These are phyloP conservation scores for Tetranychus truncatus DNA, from an alignment of 2,888 invertebrate species.

Conservation along the genomic window DNA sequence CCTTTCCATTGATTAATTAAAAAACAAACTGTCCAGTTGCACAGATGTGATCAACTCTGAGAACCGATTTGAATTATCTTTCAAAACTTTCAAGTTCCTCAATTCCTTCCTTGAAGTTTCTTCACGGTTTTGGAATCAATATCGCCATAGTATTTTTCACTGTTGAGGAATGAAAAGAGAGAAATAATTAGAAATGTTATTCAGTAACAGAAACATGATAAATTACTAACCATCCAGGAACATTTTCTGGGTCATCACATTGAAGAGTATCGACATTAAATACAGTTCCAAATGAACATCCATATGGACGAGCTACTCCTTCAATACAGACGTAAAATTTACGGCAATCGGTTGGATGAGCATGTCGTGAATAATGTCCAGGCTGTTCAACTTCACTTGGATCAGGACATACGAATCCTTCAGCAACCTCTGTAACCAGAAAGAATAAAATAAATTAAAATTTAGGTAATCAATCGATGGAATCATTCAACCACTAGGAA, in stretches of 20 bases:
- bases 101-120: slow-evolving; percentile 37
- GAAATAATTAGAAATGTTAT: neutral
- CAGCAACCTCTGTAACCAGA: slow-evolving; percentile 54
- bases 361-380: slow-evolving; percentile 80
- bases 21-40: no score
- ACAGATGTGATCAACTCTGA: no score
- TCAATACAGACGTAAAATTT: slow-evolving; percentile 87
- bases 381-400: slow-evolving; percentile 44
- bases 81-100: no score
- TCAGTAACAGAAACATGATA: neutral
- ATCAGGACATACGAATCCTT: slow-evolving; percentile 51
- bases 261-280: slow-evolving; percentile 78
- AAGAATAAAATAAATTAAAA: neutral
- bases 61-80: no score
- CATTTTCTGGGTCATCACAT: slow-evolving; percentile 85
- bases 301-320: slow-evolving; percentile 67
- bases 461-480: neutral
- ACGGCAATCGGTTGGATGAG: slow-evolving; percentile 62
- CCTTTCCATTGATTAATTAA: no score
- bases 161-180: slow-evolving; percentile 30
- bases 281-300: slow-evolving; percentile 84
- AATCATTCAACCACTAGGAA: neutral
- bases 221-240: slow-evolving; percentile 72
- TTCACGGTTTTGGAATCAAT: slow-evolving; percentile 83
- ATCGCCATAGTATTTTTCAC: slow-evolving; percentile 91